phyloP scores from a whole-genome alignment of 2,797 vertebrate genomes.

The Bradypodion ventrale region DNA sequence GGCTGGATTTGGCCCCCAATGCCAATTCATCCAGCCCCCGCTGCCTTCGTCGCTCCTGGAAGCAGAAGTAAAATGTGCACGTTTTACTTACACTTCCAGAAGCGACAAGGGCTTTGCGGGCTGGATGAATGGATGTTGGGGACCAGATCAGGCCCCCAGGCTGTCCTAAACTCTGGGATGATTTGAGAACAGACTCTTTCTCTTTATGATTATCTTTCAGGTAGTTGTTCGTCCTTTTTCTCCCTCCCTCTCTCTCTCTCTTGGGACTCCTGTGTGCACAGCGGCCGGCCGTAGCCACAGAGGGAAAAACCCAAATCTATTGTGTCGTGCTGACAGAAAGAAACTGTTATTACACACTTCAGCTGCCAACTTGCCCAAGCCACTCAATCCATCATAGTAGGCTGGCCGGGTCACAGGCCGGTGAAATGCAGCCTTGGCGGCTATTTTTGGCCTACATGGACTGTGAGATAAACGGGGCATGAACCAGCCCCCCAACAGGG shows the following conservation, averaged over 20 bases:
- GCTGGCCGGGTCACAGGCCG: constrained; percentile 74
- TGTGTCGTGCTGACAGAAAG: constrained; percentile 77
- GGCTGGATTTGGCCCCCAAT: too few species aligned
- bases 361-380: constrained; percentile 78
- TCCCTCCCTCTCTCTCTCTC: background rate
- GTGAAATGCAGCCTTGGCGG: constrained; percentile 75
- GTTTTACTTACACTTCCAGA: too few species aligned
- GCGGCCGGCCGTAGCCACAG: constrained; percentile 14
- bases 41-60: too few species aligned
- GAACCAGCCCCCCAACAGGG: constrained; percentile 90
- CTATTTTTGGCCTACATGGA: constrained; percentile 82
- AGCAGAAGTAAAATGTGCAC: too few species aligned
- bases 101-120: too few species aligned
- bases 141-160: too few species aligned
- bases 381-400: constrained; percentile 90
- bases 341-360: constrained; percentile 77
- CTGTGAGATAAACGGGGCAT: constrained; percentile 90
- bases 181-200: too few species aligned
- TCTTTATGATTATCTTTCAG: too few species aligned
- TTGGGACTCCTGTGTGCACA: background rate
- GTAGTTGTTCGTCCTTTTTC: too few species aligned
- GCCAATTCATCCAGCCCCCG: too few species aligned
- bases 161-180: too few species aligned
- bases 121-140: too few species aligned
- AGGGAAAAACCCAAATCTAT: constrained; percentile 68